phyloP scores from a whole-genome alignment of 2,113 vertebrate genomes.

The Hydropotes inermis region DNA sequence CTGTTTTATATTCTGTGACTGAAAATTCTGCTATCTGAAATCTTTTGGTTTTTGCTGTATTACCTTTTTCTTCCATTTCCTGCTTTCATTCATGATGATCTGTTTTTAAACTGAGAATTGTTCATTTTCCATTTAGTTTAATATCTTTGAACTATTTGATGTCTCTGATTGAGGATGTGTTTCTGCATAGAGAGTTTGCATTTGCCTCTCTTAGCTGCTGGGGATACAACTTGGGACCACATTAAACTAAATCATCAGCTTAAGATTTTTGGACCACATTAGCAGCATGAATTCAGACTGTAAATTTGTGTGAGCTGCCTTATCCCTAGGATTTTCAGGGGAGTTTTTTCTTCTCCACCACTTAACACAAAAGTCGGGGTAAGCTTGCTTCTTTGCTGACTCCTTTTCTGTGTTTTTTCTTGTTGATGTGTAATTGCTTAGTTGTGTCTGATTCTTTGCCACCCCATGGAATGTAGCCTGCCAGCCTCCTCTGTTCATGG shows the following conservation, averaged over 20 bases:
- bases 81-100: neutral
- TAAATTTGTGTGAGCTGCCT: neutral
- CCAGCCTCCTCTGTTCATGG: neutral
- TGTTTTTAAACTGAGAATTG: neutral
- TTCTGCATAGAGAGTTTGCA: neutral
- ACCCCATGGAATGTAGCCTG: neutral
- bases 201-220: neutral
- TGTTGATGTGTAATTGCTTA: neutral
- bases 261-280: neutral
- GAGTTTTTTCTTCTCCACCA: neutral
- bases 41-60: neutral
- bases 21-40: neutral
- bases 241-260: neutral
- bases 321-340: neutral
- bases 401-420: neutral
- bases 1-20: neutral
- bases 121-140: constrained; percentile 2
- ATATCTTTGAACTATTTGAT: neutral
- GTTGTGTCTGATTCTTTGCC: neutral
- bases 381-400: neutral
- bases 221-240: neutral
- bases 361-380: neutral
- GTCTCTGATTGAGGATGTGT: neutral
- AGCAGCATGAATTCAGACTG: neutral
- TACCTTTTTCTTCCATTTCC: neutral